phyloP scores from a whole-genome alignment of 2,888 invertebrate species.

The Orchesellides sinensis region DNA sequence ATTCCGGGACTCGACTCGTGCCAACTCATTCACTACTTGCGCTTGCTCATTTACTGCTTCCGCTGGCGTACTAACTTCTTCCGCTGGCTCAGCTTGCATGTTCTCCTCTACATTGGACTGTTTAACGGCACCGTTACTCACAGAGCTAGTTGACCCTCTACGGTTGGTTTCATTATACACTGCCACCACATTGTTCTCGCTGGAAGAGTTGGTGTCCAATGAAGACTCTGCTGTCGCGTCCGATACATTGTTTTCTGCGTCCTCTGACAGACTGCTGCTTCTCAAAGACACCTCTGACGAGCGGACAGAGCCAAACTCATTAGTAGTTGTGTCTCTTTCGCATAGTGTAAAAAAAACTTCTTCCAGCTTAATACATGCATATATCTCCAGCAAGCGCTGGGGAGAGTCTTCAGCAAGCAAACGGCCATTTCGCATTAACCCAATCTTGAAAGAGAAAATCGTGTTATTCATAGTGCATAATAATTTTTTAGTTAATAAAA shows the following conservation, averaged over 20 bases:
- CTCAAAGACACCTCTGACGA: background rate
- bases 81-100: too few relatives aligned
- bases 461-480: background rate
- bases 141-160: too few relatives aligned
- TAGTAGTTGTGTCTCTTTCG: conserved; percentile 75
- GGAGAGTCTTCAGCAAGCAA: conserved; percentile 85
- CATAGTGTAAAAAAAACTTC: conserved; percentile 93
- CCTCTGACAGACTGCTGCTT: conserved; percentile 9
- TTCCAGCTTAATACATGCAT: conserved; percentile 90
- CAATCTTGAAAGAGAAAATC: conserved; percentile 80
- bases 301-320: conserved; percentile 25
- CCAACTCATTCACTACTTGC: too few relatives aligned
- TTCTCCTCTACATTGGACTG: too few relatives aligned
- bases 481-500: background rate
- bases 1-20: too few relatives aligned
- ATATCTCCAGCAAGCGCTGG: conserved; percentile 86
- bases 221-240: background rate
- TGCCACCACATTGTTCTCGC: conserved; percentile 60
- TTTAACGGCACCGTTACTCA: too few relatives aligned
- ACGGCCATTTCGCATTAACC: conserved; percentile 94
- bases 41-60: too few relatives aligned
- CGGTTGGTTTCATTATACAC: conserved; percentile 72
- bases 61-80: too few relatives aligned
- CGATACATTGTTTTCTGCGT: too few relatives aligned
- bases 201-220: background rate